phyloP scores from a whole-genome alignment of 2,797 vertebrate species.

The Catharus ustulatus region DNA sequence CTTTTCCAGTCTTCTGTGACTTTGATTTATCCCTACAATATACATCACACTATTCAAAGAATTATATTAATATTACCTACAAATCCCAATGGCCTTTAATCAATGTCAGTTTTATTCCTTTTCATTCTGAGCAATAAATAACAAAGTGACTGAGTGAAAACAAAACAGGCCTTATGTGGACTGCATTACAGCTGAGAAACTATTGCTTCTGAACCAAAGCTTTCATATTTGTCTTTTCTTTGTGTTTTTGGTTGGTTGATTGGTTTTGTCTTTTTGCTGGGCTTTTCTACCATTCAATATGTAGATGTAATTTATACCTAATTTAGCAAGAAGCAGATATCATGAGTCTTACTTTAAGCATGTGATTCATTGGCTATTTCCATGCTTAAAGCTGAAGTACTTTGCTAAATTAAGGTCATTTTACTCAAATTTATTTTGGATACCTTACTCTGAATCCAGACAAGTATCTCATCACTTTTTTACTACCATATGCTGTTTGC shows the following conservation, averaged over 20 bases:
- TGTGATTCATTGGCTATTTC: not conserved
- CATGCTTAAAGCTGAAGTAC: constrained; percentile 31
- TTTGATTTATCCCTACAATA: constrained; percentile 44
- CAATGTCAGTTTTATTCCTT: constrained; percentile 70
- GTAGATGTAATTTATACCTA: constrained; percentile 2
- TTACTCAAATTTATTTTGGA: constrained; percentile 26
- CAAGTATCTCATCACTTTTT: constrained; percentile 4
- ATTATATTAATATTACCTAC: constrained; percentile 48
- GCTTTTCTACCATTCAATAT: constrained; percentile 7
- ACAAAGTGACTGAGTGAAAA: constrained; percentile 64
- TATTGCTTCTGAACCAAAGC: constrained; percentile 59
- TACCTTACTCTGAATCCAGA: constrained; percentile 55
- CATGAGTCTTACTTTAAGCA: constrained; percentile 13
- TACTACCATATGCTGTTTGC: not conserved
- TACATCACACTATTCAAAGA: constrained; percentile 55
- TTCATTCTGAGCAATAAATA: constrained; percentile 79
- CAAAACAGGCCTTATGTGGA: constrained; percentile 28
- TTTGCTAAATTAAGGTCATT: constrained; percentile 14
- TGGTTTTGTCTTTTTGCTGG: constrained; percentile 2
- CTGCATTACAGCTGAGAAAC: constrained; percentile 25
- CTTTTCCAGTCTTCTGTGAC: constrained; percentile 37
- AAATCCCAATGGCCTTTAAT: constrained; percentile 74
- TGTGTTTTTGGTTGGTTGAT: not conserved
- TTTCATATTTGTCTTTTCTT: constrained; percentile 39
- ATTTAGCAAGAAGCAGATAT: constrained; percentile 29